Conservation (phyloP, 2,113 vertebrate genomes). For the Tetrax tetrax region DNA sequence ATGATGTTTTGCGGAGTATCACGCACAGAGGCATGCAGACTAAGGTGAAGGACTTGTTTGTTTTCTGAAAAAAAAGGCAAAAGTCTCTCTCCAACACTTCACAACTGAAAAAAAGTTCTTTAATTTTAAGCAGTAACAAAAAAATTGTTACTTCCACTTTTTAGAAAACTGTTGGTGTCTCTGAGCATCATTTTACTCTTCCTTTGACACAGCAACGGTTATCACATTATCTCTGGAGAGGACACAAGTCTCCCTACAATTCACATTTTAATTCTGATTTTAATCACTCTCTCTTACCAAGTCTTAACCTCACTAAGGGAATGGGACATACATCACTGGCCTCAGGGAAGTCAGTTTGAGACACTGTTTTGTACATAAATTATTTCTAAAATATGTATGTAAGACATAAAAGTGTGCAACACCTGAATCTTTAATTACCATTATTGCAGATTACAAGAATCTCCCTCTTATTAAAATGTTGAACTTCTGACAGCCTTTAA, state of each 20-base stretch:
- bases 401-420: neutral
- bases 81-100: neutral
- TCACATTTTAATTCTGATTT: neutral
- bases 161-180: neutral
- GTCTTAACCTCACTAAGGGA: neutral
- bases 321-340: neutral
- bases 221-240: neutral
- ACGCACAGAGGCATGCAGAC: neutral
- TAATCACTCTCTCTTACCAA: neutral
- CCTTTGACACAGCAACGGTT: accelerated
- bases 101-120: neutral
- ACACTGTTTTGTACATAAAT: neutral
- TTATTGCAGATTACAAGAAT: neutral
- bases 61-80: neutral
- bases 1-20: neutral
- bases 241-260: neutral
- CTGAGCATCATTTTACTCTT: neutral
- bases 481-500: neutral
- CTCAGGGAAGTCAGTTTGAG: neutral
- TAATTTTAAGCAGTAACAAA: neutral
- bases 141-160: neutral
- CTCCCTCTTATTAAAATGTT: neutral
- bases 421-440: slow-evolving; percentile 8
- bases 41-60: neutral
- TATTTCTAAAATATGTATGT: neutral